Conservation (phyloP, 2,888 invertebrate species). For the Deilephila elpenor region DNA sequence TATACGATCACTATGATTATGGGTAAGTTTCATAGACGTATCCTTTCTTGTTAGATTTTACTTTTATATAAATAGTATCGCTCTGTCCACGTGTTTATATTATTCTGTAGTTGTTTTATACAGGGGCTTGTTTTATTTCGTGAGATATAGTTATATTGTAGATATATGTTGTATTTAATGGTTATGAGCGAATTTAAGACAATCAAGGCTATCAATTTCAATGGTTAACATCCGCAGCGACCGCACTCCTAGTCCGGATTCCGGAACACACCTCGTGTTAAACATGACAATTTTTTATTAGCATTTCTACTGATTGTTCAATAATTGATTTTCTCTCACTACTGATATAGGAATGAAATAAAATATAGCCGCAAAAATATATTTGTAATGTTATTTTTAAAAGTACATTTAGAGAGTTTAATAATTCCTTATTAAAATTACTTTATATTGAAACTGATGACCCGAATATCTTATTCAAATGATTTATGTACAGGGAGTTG, state of each 20-base stretch:
- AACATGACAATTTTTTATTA: neutral
- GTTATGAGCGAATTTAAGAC: constrained; percentile 34
- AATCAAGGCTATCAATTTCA: constrained; percentile 27
- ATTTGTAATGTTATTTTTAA: constrained; percentile 19
- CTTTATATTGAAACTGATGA: neutral
- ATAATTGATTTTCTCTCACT: neutral
- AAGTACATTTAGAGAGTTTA: constrained; percentile 18
- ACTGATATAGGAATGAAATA: neutral
- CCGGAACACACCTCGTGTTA: neutral
- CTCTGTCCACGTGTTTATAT: constrained; percentile 76
- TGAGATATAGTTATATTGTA: constrained; percentile 26
- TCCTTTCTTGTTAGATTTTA: constrained; percentile 61
- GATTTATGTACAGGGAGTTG: neutral
- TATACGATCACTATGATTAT: constrained; percentile 72
- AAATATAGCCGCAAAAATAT: constrained; percentile 31
- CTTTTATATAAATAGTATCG: constrained; percentile 59
- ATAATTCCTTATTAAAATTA: constrained; percentile 5
- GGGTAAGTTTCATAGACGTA: constrained; percentile 72
- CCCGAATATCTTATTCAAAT: constrained; percentile 9
- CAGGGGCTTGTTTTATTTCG: constrained; percentile 57
- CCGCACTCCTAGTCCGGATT: neutral
- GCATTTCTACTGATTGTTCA: constrained; percentile 1
- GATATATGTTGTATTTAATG: constrained; percentile 34
- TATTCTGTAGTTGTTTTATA: constrained; percentile 70
- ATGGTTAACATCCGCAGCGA: constrained; percentile 1